phyloP scores from a whole-genome alignment of 2,113 vertebrate species.

The Accipiter cooperii region DNA sequence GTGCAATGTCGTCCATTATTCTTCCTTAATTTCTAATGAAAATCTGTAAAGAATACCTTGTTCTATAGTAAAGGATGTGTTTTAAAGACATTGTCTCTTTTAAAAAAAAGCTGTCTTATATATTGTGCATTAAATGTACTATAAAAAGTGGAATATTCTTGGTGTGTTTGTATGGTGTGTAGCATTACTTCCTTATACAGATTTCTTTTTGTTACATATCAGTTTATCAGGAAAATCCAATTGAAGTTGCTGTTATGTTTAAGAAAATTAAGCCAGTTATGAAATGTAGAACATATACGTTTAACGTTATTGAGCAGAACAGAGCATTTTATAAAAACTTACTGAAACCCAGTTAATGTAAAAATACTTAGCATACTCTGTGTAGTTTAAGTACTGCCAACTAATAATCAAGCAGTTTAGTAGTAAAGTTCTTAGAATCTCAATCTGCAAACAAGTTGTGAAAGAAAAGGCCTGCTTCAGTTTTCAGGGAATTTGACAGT shows the following conservation, averaged over 20 bases:
- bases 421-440: slow-evolving; percentile 67
- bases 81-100: background rate
- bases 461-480: slow-evolving; percentile 42
- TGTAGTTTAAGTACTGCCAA: slow-evolving; percentile 58
- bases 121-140: background rate
- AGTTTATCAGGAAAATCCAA: slow-evolving; percentile 54
- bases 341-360: slow-evolving; percentile 67
- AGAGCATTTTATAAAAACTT: slow-evolving; percentile 67
- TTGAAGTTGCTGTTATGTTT: slow-evolving; percentile 54
- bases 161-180: background rate
- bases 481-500: slow-evolving; percentile 22
- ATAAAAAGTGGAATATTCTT: background rate
- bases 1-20: background rate
- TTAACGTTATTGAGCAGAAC: slow-evolving; percentile 69
- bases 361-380: slow-evolving; percentile 59
- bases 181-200: slow-evolving; percentile 22
- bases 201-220: slow-evolving; percentile 36
- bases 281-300: slow-evolving; percentile 64
- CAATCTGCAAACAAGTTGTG: slow-evolving; percentile 51
- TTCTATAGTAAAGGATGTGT: background rate
- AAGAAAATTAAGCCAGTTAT: slow-evolving; percentile 63
- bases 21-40: background rate
- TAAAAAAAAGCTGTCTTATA: background rate
- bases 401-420: slow-evolving; percentile 65
- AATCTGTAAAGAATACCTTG: background rate